A percentile compares a stretch with the other conserved stretches of the same genome.
phyloP scores from a whole-genome alignment of 2,113 vertebrate genomes.

The Macrotus californicus region DNA sequence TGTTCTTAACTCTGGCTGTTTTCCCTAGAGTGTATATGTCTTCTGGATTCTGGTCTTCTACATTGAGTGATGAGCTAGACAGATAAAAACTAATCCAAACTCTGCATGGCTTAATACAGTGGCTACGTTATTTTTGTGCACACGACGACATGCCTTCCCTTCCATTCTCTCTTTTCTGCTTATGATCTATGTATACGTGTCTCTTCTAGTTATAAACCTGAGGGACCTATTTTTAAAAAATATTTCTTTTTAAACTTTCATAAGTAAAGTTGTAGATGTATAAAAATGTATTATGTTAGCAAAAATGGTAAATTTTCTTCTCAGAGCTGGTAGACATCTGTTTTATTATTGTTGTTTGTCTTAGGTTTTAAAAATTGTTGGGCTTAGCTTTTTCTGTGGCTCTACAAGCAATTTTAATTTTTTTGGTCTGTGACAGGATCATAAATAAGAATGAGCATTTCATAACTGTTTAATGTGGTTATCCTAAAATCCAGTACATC shows the following conservation, averaged over 20 bases:
- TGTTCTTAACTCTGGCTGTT: not conserved
- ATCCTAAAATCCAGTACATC: conserved; percentile 24
- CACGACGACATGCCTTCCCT: not conserved
- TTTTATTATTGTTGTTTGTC: not conserved
- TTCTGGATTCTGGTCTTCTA: not conserved
- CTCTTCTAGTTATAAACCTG: not conserved
- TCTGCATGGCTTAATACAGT: not conserved
- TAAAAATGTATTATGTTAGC: conserved; percentile 22
- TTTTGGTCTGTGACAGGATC: not conserved
- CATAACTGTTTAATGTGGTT: conserved; percentile 22
- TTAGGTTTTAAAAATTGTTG: not conserved
- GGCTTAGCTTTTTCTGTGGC: not conserved
- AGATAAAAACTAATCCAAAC: not conserved
- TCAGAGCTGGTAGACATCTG: not conserved
- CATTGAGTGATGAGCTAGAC: not conserved
- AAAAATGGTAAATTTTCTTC: conserved; percentile 12
- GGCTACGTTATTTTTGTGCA: not conserved
- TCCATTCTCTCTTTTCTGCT: not conserved
- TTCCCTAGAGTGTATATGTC: not conserved
- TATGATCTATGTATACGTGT: not conserved
- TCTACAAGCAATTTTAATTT: not conserved
- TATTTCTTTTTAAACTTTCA: not conserved
- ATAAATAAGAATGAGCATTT: conserved; percentile 46
- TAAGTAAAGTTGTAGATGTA: not conserved
- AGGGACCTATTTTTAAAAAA: not conserved